phyloP scores from a whole-genome alignment of 2,888 invertebrate genomes.

The Quadroppia sp. region DNA sequence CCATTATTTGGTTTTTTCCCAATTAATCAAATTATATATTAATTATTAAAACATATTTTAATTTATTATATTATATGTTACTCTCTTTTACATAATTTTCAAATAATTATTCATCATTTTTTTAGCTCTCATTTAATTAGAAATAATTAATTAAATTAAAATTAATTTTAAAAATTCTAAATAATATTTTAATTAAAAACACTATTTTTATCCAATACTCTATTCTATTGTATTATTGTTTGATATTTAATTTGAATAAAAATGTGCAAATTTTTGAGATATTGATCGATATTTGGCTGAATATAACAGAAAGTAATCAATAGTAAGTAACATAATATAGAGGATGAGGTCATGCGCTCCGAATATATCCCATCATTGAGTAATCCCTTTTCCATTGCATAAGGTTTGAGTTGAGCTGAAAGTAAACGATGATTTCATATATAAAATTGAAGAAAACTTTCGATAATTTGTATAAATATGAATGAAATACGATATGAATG shows the following conservation, averaged over 20 bases:
- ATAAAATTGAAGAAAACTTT: neutral
- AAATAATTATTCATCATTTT: too few species aligned
- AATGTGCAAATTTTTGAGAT: conserved; percentile 11
- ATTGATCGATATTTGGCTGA: conserved; percentile 3
- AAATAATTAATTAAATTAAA: too few species aligned
- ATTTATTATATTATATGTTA: too few species aligned
- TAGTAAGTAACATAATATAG: neutral
- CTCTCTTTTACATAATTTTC: too few species aligned
- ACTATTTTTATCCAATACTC: too few species aligned
- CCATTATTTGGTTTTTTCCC: too few species aligned
- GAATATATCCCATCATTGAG: conserved; percentile 5
- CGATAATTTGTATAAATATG: neutral
- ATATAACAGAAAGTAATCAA: conserved; percentile 1
- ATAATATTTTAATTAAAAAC: too few species aligned
- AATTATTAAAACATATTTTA: too few species aligned
- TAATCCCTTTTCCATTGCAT: conserved; percentile 30
- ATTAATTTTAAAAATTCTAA: too few species aligned
- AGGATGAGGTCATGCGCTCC: conserved; percentile 7
- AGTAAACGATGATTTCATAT: neutral
- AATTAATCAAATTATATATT: too few species aligned
- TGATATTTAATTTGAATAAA: neutral
- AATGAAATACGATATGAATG: neutral
- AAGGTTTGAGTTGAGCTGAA: conserved; percentile 7
- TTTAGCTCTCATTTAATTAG: too few species aligned
- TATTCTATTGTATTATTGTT: too few species aligned